phyloP scores from a whole-genome alignment of 2,888 invertebrate genomes.

The Pristionchus mayeri region DNA sequence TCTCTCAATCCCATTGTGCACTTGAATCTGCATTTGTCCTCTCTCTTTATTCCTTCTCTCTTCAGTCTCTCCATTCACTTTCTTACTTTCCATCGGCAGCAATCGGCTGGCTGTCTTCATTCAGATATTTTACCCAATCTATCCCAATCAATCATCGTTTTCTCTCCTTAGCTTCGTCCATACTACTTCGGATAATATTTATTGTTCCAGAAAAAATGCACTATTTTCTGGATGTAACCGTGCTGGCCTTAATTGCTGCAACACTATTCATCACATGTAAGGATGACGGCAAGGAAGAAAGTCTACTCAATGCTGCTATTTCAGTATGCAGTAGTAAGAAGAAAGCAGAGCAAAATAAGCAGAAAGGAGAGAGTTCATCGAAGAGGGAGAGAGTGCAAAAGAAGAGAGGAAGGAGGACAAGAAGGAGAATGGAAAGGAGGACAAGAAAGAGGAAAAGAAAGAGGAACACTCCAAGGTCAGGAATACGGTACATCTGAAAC shows the following conservation, averaged over 20 bases:
- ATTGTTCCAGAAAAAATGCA: no score
- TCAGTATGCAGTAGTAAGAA: constrained; percentile 27
- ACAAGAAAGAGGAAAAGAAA: not conserved
- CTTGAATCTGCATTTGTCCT: not conserved
- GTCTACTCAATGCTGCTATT: not conserved
- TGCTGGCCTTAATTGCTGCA: not conserved
- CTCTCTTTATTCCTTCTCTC: not conserved
- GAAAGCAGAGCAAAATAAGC: constrained; percentile 10
- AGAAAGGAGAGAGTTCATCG: not conserved
- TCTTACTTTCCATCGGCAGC: not conserved
- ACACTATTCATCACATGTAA: constrained; percentile 14
- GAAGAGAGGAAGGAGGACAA: not conserved
- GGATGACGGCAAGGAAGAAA: not conserved
- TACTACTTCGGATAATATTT: no score
- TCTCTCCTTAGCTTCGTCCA: no score
- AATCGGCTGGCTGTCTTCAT: constrained; percentile 1
- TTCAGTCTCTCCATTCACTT: not conserved
- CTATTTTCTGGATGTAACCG: not conserved
- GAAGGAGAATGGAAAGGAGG: not conserved
- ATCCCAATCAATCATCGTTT: not conserved
- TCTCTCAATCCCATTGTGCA: not conserved
- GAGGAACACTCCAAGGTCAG: not conserved
- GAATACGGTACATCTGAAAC: not conserved
- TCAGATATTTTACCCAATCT: not conserved
- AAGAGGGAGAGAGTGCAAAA: not conserved